Percentiles rank a stretch among this genome's conserved stretches.
These are phyloP conservation scores for Tachypleus tridentatus DNA, from an alignment of 1,140 invertebrate genomes.

Conservation along the genomic window DNA sequence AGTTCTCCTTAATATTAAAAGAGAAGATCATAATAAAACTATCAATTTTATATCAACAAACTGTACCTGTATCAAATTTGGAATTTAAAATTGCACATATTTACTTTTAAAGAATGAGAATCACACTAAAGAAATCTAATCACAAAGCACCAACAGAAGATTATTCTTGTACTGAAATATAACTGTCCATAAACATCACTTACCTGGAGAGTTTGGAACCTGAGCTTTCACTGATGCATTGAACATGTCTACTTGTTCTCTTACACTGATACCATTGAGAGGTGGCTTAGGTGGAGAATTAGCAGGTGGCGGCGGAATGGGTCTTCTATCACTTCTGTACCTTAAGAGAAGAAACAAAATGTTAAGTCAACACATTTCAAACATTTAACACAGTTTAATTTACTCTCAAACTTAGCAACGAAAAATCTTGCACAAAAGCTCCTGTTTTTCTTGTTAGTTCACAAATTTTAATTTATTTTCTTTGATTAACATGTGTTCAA, in stretches of 20 bases:
- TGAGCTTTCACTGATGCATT: constrained; percentile 34
- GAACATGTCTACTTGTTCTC: constrained; percentile 46
- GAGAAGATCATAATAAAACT: too few species aligned
- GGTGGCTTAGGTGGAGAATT: constrained; percentile 27
- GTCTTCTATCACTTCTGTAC: constrained; percentile 8
- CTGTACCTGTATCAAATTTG: too few species aligned
- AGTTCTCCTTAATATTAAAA: too few species aligned
- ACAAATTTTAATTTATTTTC: neutral
- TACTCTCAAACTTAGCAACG: neutral
- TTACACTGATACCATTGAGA: constrained; percentile 40
- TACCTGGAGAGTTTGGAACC: too few species aligned
- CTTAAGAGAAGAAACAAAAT: constrained; percentile 1
- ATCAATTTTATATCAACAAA: too few species aligned
- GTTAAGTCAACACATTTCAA: neutral
- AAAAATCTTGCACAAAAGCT: neutral
- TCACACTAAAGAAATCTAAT: too few species aligned
- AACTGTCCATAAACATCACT: too few species aligned
- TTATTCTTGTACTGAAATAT: too few species aligned
- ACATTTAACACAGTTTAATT: neutral
- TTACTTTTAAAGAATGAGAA: too few species aligned
- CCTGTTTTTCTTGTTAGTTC: too few species aligned
- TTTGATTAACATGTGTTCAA: neutral
- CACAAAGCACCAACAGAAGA: too few species aligned
- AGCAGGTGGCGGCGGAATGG: constrained; percentile 31
- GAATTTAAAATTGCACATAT: too few species aligned